Conservation (phyloP, 2,797 vertebrate species). For the Acridotheres tristis region DNA sequence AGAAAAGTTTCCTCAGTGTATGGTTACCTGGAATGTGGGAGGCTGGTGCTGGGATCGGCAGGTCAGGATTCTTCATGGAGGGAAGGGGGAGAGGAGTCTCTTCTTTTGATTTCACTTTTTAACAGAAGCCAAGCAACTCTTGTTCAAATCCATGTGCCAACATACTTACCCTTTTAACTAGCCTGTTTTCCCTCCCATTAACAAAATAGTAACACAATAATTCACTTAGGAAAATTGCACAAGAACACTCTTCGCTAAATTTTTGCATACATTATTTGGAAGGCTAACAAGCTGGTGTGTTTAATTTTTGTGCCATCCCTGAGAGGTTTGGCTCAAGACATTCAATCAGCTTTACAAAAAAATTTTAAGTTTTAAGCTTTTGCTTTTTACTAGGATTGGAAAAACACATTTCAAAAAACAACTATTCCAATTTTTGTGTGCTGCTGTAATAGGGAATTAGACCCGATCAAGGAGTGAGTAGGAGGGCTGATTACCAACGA, state of each 20-base stretch:
- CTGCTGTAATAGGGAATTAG: not conserved
- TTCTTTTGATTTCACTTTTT: not conserved
- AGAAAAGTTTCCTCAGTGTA: not conserved
- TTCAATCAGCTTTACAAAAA: not conserved
- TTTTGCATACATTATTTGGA: not conserved
- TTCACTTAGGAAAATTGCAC: not conserved
- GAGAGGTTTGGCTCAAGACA: not conserved
- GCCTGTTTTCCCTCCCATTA: not conserved
- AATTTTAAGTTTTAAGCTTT: not conserved
- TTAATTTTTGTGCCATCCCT: not conserved
- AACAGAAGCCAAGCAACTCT: not conserved
- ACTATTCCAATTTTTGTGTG: not conserved
- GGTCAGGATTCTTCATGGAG: rapidly evolving
- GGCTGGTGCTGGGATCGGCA: not conserved
- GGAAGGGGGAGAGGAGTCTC: not conserved
- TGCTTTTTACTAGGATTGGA: not conserved
- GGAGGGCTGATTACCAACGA: not conserved
- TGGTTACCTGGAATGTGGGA: not conserved
- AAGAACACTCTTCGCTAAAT: not conserved
- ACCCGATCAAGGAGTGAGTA: not conserved
- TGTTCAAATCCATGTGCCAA: not conserved
- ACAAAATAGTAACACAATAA: not conserved
- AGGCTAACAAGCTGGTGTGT: not conserved
- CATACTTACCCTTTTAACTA: not conserved
- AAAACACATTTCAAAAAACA: not conserved